Evolutionary conservation across 1,140 invertebrate species (phyloP).

Genomic region (Phocides pigmalion): DNA sequence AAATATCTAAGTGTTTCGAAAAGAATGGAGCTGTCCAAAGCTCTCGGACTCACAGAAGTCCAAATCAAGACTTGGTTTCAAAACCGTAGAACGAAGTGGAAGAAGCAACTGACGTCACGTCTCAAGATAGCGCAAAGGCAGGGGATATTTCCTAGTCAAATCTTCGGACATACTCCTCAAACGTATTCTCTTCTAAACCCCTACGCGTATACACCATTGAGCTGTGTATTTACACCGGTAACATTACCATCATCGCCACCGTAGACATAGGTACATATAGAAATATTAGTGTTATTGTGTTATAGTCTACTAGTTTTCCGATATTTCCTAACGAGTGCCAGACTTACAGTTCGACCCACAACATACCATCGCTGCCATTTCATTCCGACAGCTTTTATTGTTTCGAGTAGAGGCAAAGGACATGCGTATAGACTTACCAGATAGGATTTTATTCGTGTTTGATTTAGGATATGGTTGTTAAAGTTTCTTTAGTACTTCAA

Average conservation of each 20-base stretch:
- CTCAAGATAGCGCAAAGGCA: slow-evolving; percentile 95
- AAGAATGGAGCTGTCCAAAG: slow-evolving; percentile 95
- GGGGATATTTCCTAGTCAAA: slow-evolving; percentile 89
- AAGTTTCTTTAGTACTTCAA: too few relatives aligned
- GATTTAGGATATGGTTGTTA: too few relatives aligned
- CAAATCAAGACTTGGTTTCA: slow-evolving; percentile 99
- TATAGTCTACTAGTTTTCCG: too few relatives aligned
- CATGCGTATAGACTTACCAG: too few relatives aligned
- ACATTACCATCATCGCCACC: slow-evolving; percentile 71
- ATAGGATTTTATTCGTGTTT: too few relatives aligned
- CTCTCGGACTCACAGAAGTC: slow-evolving; percentile 95
- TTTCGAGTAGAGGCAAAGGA: too few relatives aligned
- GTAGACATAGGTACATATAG: slow-evolving; percentile 37
- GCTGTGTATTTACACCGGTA: slow-evolving; percentile 83
- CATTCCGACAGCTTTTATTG: too few relatives aligned
- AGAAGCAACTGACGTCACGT: slow-evolving; percentile 95
- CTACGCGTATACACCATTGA: slow-evolving; percentile 78
- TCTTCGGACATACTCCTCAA: slow-evolving; percentile 86
- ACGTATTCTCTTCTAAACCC: slow-evolving; percentile 85
- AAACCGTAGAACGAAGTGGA: slow-evolving; percentile 97
- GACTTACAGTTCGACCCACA: too few relatives aligned
- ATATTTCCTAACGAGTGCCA: too few relatives aligned
- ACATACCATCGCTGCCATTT: too few relatives aligned
- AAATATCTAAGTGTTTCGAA: slow-evolving; percentile 98
- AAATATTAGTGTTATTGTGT: too few relatives aligned